Evolutionary conservation across 2,797 vertebrate genomes (phyloP).

Genomic region (Gymnothorax javanicus): DNA sequence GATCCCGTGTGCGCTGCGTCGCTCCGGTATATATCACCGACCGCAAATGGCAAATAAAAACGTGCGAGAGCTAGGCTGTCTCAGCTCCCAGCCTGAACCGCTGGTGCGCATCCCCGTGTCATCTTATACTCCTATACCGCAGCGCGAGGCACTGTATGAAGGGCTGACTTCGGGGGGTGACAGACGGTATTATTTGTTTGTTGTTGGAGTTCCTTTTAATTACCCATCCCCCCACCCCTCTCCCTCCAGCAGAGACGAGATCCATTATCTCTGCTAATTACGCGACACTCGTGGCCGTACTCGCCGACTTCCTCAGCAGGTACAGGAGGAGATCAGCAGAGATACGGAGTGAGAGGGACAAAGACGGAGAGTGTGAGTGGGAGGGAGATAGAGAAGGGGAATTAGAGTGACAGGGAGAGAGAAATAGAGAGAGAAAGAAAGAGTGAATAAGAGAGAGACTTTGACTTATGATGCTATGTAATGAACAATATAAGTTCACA

Average conservation of each 20-base stretch:
- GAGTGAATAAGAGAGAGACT: constrained; percentile 31
- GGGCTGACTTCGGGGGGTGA: constrained; percentile 43
- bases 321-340: constrained; percentile 28
- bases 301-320: constrained; percentile 43
- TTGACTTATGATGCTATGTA: no score
- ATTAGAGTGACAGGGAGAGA: constrained; percentile 10
- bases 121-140: neutral
- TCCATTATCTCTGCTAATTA: constrained; percentile 36
- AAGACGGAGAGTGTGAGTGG: constrained; percentile 34
- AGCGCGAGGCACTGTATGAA: neutral
- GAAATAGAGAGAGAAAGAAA: neutral
- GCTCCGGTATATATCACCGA: constrained; percentile 21
- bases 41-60: constrained; percentile 43
- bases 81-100: neutral
- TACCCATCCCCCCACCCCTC: constrained; percentile 17
- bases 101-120: neutral
- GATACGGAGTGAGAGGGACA: constrained; percentile 18
- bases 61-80: neutral
- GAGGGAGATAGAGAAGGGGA: no score
- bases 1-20: constrained; percentile 30
- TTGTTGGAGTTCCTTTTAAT: constrained; percentile 52
- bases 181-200: constrained; percentile 61
- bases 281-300: constrained; percentile 42
- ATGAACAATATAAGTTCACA: no score
- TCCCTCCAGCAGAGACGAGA: constrained; percentile 21